Percentiles rank a stretch among this genome's conserved stretches.
phyloP scores from a whole-genome alignment of 2,888 invertebrate genomes.

The Podotricha telesiphe region DNA sequence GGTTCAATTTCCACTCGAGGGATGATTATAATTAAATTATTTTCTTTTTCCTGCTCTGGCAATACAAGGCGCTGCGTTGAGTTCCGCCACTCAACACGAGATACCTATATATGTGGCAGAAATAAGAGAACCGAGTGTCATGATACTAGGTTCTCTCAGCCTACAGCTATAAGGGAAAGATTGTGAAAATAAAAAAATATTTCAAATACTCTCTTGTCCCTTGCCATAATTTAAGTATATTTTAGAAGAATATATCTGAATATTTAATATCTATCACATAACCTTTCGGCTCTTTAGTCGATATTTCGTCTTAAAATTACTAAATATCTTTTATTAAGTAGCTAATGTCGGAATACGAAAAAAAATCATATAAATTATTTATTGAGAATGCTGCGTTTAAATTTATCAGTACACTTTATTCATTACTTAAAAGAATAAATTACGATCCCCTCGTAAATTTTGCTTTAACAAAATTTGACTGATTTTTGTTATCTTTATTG shows the following conservation, averaged over 20 bases:
- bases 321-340: neutral
- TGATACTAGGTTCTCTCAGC: too few species aligned
- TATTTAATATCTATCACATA: neutral
- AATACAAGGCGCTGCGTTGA: too few species aligned
- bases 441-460: neutral
- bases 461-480: neutral
- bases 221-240: neutral
- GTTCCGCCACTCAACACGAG: too few species aligned
- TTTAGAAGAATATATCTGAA: neutral
- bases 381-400: neutral
- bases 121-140: too few species aligned
- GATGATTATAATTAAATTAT: too few species aligned
- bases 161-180: too few species aligned
- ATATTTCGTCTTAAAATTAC: neutral
- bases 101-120: too few species aligned
- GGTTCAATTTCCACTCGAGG: too few species aligned
- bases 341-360: neutral
- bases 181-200: too few species aligned
- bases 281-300: neutral
- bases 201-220: too few species aligned
- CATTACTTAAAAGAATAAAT: neutral
- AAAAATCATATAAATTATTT: constrained; percentile 5
- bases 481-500: too few species aligned
- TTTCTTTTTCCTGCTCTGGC: too few species aligned
- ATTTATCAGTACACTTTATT: constrained; percentile 5